Base-by-base conservation (phyloP, 2,888 invertebrate species). In the Cistogaster globosa region DNA sequence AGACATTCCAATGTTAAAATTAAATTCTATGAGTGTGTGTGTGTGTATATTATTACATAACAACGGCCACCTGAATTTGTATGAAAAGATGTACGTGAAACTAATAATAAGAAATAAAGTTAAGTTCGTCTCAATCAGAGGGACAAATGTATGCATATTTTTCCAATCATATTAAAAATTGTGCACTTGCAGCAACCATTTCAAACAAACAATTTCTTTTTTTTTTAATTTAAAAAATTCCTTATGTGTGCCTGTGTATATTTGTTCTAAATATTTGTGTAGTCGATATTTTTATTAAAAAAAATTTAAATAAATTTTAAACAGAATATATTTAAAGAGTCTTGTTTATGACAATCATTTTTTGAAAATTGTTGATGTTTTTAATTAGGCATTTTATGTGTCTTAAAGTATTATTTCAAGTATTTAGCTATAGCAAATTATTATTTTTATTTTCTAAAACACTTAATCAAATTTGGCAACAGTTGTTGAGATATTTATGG, bases 361-460 rank as follows among this genome's bases (percentile, higher is more conserved):
- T n/a, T 8, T 51, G 20, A 63, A 71, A 63, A 69, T 67, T 18
- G 75, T 69, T 84, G 75, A 79, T 58, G 63, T 68, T 68, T 65
- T 69, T 74, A 84, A 84, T 84, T 79, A 45, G 45, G 75, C 79
- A 84, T 84, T 65, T 75, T 42, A 79, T 75, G 63, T 83, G 26
- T 20, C 18, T 42, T 11, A 48, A 16, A 68, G 55, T 5, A 78
- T 53, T 58, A 55, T 42, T 51, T 53, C 36, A 22, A 20, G 45
- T 20, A 16, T 63, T 75, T 16, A 60, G 16, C 11, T n/a, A 1
- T 12, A 55, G 20, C 16, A 32, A 55, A 63, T 45, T 36, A 53
- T 57, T 48, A 57, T 69, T 20, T 22, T 42, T 51, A n/a, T 63
- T 45, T n/a, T 42, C 12, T 45, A 12, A 71, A 26, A 12, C 22